Evolutionary conservation across 2,797 vertebrate genomes (phyloP).

Genomic region (Melanotaenia nigrans): DNA sequence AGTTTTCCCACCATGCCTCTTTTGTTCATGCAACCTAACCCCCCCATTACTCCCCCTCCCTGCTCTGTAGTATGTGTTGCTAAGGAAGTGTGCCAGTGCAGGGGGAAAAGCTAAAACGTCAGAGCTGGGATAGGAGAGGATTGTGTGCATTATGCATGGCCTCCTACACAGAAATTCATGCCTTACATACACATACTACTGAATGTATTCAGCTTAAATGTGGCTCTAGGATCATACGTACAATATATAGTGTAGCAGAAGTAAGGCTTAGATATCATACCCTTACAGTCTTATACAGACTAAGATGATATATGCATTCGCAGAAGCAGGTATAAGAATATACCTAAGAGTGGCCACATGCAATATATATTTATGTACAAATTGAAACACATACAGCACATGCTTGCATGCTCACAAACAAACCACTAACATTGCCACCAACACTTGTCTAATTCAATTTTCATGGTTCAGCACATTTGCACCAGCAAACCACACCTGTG

Average conservation of each 20-base stretch:
- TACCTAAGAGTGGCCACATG: neutral
- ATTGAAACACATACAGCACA: conserved; percentile 5
- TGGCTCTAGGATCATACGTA: conserved; percentile 8
- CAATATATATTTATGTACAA: neutral
- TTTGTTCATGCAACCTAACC: conserved; percentile 3
- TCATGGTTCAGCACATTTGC: conserved; percentile 20
- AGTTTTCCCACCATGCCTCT: conserved; percentile 11
- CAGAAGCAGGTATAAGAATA: neutral
- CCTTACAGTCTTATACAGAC: neutral
- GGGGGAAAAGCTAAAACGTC: conserved; percentile 53
- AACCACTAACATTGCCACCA: neutral
- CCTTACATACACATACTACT: conserved; percentile 12
- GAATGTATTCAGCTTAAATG: conserved; percentile 18
- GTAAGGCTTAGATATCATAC: neutral
- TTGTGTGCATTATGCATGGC: conserved; percentile 72
- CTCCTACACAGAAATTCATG: conserved; percentile 63
- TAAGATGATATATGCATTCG: neutral
- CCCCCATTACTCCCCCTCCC: conserved; percentile 1
- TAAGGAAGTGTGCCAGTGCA: conserved; percentile 59
- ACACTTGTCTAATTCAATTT: conserved; percentile 37
- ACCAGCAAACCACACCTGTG: conserved; percentile 31
- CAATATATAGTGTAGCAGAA: neutral
- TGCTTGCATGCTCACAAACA: conserved; percentile 2
- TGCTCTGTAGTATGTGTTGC: conserved; percentile 42
- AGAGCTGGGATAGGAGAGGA: conserved; percentile 47